phyloP scores from a whole-genome alignment of 2,797 vertebrate genomes.

The Phataginus tetradactyla region DNA sequence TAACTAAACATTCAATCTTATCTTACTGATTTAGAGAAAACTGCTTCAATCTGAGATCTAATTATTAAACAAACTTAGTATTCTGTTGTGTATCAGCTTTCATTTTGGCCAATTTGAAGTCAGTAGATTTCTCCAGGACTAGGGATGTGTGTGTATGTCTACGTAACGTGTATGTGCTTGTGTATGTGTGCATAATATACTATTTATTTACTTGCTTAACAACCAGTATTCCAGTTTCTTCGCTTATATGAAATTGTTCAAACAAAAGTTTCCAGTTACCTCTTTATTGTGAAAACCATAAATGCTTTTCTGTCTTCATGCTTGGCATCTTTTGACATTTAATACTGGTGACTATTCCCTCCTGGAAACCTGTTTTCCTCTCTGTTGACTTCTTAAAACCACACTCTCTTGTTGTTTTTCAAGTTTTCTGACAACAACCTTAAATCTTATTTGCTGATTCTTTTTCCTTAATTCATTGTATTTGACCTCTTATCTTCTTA shows the following conservation, averaged over 20 bases:
- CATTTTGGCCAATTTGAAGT: not conserved
- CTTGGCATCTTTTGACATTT: not conserved
- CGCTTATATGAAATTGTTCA: not conserved
- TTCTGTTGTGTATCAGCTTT: not conserved
- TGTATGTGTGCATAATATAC: not conserved
- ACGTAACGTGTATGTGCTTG: fast-evolving
- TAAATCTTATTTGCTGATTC: not conserved
- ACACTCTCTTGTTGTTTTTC: not conserved
- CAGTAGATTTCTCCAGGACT: not conserved
- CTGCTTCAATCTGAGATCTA: not conserved
- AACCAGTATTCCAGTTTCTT: not conserved
- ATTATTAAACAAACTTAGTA: not conserved
- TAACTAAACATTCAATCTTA: not conserved
- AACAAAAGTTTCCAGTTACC: not conserved
- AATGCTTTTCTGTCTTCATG: not conserved
- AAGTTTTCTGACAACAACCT: not conserved
- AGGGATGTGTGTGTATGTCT: not conserved
- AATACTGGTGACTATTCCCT: not conserved
- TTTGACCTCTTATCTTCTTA: not conserved
- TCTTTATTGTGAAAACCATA: not conserved
- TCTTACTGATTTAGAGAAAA: not conserved
- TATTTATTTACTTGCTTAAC: not conserved
- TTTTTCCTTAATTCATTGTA: not conserved
- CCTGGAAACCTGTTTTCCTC: not conserved
- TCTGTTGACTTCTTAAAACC: not conserved